These are phyloP conservation scores for Sesia bembeciformis DNA, from an alignment of 2,888 invertebrate genomes.

Conservation along the genomic window DNA sequence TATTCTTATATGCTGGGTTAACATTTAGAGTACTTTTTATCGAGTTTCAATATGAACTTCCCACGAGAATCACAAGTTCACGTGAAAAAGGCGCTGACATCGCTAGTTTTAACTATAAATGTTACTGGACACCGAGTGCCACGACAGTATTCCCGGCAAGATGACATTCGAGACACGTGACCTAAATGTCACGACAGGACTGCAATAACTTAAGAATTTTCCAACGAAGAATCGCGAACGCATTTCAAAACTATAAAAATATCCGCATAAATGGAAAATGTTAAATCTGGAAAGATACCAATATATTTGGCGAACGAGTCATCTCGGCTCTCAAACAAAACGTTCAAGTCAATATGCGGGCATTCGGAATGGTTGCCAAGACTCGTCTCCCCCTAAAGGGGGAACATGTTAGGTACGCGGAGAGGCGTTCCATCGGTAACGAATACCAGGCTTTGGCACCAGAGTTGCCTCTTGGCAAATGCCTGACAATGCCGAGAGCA, in stretches of 20 bases:
- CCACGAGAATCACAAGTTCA: too few relatives aligned
- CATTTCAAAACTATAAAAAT: background rate
- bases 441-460: conserved; percentile 51
- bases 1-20: too few relatives aligned
- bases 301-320: conserved; percentile 43
- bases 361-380: conserved; percentile 53
- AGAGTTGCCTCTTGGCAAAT: conserved; percentile 48
- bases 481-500: conserved; percentile 18
- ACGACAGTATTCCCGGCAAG: background rate
- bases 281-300: conserved; percentile 43
- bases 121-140: too few relatives aligned
- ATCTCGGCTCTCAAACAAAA: conserved; percentile 48
- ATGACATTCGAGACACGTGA: background rate
- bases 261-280: conserved; percentile 5
- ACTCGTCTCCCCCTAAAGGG: conserved; percentile 22
- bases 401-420: conserved; percentile 17
- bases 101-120: too few relatives aligned
- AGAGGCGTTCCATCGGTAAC: conserved; percentile 27
- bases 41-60: too few relatives aligned
- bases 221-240: background rate
- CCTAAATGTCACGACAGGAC: background rate
- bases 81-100: too few relatives aligned
- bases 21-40: too few relatives aligned
- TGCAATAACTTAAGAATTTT: background rate
- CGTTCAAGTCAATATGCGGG: conserved; percentile 61